A percentile compares a stretch with the other conserved stretches of the same genome.
Conservation (phyloP, 2,113 vertebrate species). For the Oreamnos americanus region DNA sequence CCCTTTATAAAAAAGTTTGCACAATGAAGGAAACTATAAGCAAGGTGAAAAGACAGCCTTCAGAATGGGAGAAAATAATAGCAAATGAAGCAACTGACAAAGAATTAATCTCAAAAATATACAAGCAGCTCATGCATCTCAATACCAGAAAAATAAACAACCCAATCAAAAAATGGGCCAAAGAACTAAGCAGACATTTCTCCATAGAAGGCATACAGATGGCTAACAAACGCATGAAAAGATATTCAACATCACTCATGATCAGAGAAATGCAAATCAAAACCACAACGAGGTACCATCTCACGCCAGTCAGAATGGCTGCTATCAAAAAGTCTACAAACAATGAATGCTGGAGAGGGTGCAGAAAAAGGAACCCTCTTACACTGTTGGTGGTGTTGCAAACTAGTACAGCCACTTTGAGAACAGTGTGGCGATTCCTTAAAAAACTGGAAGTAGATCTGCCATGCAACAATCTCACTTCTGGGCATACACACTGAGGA, state of each 20-base stretch:
- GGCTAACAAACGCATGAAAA: neutral
- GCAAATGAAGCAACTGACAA: neutral
- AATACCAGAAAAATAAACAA: neutral
- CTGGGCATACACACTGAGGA: neutral
- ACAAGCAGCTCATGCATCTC: neutral
- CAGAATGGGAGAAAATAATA: neutral
- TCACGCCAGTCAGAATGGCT: rapidly evolving
- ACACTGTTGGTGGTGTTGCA: neutral
- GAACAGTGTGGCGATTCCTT: neutral
- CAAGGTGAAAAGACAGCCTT: neutral
- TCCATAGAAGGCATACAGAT: neutral
- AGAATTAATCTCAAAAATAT: neutral
- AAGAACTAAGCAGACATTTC: neutral
- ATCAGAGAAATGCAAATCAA: neutral
- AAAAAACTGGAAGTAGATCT: neutral
- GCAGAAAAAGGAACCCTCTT: neutral
- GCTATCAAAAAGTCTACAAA: neutral
- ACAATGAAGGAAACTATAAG: neutral
- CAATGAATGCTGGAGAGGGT: neutral
- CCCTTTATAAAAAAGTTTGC: neutral
- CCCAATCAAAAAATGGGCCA: neutral
- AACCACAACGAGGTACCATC: neutral
- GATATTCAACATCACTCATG: neutral
- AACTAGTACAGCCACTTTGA: neutral
- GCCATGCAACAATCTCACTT: neutral